Evolutionary conservation across 53 echinoderm and acorn worm genomes (phyloP).

Genomic region (Holothuria scabra): DNA sequence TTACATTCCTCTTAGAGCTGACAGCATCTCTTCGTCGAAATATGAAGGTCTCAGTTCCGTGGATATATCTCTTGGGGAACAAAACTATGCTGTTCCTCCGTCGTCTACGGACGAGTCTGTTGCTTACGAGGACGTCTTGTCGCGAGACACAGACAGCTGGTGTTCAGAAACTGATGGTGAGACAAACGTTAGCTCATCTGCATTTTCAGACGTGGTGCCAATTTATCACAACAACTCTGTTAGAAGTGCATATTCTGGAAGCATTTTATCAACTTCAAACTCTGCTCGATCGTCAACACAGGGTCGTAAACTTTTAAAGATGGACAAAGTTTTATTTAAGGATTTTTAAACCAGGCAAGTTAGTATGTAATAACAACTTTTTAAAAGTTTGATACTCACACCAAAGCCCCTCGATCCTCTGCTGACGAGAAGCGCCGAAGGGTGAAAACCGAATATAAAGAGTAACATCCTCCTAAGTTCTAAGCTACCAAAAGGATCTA

Average conservation of each 20-base stretch:
- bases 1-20: constrained; percentile 18
- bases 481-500: too few species aligned
- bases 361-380: too few species aligned
- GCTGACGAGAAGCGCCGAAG: too few species aligned
- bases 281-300: too few species aligned
- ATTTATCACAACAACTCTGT: constrained; percentile 35
- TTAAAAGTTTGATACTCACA: too few species aligned
- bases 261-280: too few species aligned
- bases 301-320: too few species aligned
- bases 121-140: constrained; percentile 28
- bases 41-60: constrained; percentile 37
- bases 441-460: too few species aligned
- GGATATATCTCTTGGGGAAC: not conserved
- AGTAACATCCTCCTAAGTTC: too few species aligned
- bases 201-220: not conserved
- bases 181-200: not conserved
- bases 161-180: not conserved
- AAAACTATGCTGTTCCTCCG: not conserved
- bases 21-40: constrained; percentile 30
- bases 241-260: not conserved
- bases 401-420: too few species aligned
- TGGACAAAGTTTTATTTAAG: too few species aligned
- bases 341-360: too few species aligned
- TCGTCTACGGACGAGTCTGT: constrained; percentile 11
- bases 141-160: constrained; percentile 29